A percentile compares a stretch with the other conserved stretches of the same genome.
These are phyloP conservation scores for Pardosa pseudoannulata DNA, from an alignment of 2,888 invertebrate genomes.

Conservation along the genomic window DNA sequence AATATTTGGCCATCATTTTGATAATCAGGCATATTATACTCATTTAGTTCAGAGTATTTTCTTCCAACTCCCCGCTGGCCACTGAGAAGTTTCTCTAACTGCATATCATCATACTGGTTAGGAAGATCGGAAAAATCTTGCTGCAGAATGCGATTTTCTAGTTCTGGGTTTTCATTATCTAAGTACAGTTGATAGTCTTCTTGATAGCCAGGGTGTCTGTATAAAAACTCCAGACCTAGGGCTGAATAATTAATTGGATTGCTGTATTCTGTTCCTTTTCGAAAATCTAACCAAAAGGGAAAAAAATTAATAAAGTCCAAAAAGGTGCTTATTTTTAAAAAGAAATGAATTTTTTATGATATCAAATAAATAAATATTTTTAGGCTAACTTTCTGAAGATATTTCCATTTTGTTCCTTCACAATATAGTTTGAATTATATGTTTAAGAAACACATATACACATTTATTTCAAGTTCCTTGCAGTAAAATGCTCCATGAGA, in stretches of 20 bases:
- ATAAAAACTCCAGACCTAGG: slow-evolving; percentile 79
- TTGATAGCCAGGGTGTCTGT: slow-evolving; percentile 77
- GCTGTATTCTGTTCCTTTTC: slow-evolving; percentile 78
- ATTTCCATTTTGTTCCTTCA: too few species aligned
- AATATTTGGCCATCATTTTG: slow-evolving; percentile 44
- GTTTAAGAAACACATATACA: too few species aligned
- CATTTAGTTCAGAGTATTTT: slow-evolving; percentile 47
- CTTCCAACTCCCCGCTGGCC: slow-evolving; percentile 33
- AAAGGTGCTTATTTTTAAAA: too few species aligned
- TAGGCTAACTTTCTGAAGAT: too few species aligned
- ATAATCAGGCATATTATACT: slow-evolving; percentile 52
- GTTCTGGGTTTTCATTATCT: slow-evolving; percentile 59
- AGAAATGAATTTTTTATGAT: too few species aligned
- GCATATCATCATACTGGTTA: slow-evolving; percentile 54
- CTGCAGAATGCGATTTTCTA: slow-evolving; percentile 59
- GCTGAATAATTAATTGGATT: slow-evolving; percentile 79
- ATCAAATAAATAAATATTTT: too few species aligned
- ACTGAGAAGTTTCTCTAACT: slow-evolving; percentile 54
- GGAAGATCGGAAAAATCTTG: slow-evolving; percentile 55
- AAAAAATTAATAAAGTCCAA: too few species aligned
- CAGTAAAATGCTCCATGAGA: too few species aligned
- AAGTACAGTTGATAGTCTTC: slow-evolving; percentile 59
- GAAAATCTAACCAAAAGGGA: slow-evolving; percentile 72
- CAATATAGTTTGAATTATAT: too few species aligned
- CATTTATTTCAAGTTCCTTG: too few species aligned